Evolutionary conservation across 2,888 invertebrate species (phyloP), one percentile per base, ranked within the genome.

Genomic region (Anticlea derivata): DNA sequence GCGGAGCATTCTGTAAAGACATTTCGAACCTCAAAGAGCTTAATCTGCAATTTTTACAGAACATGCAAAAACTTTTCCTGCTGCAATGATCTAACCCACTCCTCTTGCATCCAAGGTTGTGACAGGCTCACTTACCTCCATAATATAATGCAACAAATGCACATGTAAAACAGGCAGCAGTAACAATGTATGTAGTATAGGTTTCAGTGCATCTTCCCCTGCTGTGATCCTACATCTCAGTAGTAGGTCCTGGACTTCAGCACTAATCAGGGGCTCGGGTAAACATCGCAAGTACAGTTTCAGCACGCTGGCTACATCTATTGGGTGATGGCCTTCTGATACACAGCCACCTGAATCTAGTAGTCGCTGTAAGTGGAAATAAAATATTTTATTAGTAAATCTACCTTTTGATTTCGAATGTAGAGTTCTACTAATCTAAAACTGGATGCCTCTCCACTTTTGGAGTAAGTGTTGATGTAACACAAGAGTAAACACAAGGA

Each of bases 271-370:
- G 0, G 98, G 96, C 66, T 97, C 96, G 0, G 97, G 97, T 43
- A 98, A 85, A 76, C 95, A 94, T 50, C 97, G 91, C 55, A 98
- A 93, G 78, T 97, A 98, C 37, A 95, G 93, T 78, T 98, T 98
- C 13, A 98, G 86, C 22, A 97, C 93, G 75, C 95, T 96, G 1
- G 97, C 96, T 8, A 97, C 94, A 83, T 98, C 98, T 63, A 96
- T 94, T 0, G 96, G 95, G 70, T 95, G 94, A 74, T 95, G 94
- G 1, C 93, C 93, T 40, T 93, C 93, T 8, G 93, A 93, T 39
- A 97, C 89, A 43, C 89, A 91, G 40, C 93, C 93, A 5, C 96
- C 96, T 34, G 92, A 92, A 73, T 97, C 96, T 50, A 97, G 78
- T 52, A 92, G 84, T 65, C 92, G 82, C 95, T 95, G 80, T 51